A percentile compares a stretch with the other conserved stretches of the same genome.
These are phyloP conservation scores for Cherax destructor DNA, from an alignment of 1,140 invertebrate species.

Conservation along the genomic window DNA sequence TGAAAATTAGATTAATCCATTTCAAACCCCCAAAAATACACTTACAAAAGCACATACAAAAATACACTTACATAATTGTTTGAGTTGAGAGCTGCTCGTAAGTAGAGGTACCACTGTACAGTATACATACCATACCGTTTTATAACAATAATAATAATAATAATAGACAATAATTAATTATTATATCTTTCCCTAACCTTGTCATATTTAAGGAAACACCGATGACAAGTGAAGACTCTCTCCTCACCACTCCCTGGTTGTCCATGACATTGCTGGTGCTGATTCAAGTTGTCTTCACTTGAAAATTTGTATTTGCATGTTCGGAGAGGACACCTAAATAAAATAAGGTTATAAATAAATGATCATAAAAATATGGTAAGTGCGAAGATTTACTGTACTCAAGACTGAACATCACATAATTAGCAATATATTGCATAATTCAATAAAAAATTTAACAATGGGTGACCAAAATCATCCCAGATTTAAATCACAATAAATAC, in stretches of 20 bases:
- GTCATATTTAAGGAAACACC: conserved; percentile 26
- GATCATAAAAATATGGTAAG: too few relatives aligned
- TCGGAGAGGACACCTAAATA: conserved; percentile 35
- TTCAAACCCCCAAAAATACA: too few relatives aligned
- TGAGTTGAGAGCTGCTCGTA: too few relatives aligned
- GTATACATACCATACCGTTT: too few relatives aligned
- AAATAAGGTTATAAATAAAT: neutral
- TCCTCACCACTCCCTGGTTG: conserved; percentile 29
- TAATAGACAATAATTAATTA: neutral
- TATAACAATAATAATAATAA: too few relatives aligned
- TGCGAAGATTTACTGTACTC: too few relatives aligned
- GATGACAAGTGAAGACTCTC: conserved; percentile 30
- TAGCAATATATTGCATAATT: too few relatives aligned
- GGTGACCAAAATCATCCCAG: neutral
- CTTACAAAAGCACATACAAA: too few relatives aligned
- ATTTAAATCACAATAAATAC: neutral
- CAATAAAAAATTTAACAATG: neutral
- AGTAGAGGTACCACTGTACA: too few relatives aligned
- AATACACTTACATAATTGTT: too few relatives aligned
- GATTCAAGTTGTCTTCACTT: conserved; percentile 27
- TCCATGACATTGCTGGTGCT: conserved; percentile 47
- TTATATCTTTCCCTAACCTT: conserved; percentile 28
- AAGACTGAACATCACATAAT: too few relatives aligned
- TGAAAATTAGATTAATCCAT: too few relatives aligned
- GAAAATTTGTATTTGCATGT: conserved; percentile 53